Conservation (phyloP, 2,888 invertebrate species). For the Ophonus ardosiacus region DNA sequence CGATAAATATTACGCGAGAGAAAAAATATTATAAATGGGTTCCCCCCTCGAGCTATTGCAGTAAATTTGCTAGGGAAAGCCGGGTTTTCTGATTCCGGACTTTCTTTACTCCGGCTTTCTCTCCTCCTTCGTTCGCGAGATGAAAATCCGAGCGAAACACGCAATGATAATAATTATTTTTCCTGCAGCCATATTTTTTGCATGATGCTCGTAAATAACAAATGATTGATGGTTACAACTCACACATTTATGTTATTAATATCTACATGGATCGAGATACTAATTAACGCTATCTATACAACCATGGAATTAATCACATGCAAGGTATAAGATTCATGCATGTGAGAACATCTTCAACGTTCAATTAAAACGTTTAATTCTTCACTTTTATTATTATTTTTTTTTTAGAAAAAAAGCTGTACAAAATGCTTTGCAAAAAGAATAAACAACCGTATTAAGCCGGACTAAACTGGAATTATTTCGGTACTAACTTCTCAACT, state of each 20-base stretch:
- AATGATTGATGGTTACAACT: conserved; percentile 22
- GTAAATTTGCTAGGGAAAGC: conserved; percentile 60
- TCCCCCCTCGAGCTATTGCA: conserved; percentile 55
- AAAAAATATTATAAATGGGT: conserved; percentile 63
- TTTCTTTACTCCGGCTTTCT: neutral
- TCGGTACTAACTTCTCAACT: no score
- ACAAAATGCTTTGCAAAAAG: no score
- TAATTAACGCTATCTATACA: neutral
- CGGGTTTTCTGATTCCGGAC: conserved; percentile 51
- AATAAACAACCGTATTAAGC: no score
- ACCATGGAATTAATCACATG: no score
- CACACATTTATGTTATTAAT: conserved; percentile 9
- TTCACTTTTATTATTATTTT: no score
- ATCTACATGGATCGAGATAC: neutral
- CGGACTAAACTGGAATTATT: no score
- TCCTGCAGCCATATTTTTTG: conserved; percentile 21
- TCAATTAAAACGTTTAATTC: no score
- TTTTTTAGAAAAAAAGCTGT: no score
- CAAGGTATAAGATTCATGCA: no score
- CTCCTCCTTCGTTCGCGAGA: neutral
- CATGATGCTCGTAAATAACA: conserved; percentile 34
- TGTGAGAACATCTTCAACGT: no score
- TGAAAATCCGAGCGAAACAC: conserved; percentile 20
- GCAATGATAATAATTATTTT: conserved; percentile 50
- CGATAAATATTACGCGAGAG: conserved; percentile 60